Evolutionary conservation across 2,888 invertebrate genomes (phyloP).

Genomic region (Pollenia angustigena): DNA sequence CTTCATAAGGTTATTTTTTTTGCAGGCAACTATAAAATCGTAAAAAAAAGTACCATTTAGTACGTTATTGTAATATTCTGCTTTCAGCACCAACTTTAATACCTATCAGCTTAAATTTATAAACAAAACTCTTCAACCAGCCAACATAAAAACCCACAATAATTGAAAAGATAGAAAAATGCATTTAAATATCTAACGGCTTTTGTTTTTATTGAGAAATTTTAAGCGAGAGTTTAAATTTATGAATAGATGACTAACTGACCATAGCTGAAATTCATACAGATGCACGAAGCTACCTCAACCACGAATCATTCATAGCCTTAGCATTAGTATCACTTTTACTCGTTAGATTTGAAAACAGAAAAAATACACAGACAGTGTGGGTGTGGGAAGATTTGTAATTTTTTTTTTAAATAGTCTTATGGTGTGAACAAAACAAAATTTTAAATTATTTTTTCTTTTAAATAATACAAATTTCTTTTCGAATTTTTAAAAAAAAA

Average conservation of each 20-base stretch:
- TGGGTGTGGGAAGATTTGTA: slow-evolving; percentile 63
- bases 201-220: slow-evolving; percentile 21
- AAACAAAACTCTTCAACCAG: not conserved
- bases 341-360: slow-evolving; percentile 20
- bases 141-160: not conserved
- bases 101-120: too few relatives aligned
- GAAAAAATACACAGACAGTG: slow-evolving; percentile 27
- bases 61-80: too few relatives aligned
- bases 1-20: too few relatives aligned
- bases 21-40: too few relatives aligned
- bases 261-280: slow-evolving; percentile 9
- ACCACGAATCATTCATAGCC: not conserved
- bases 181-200: slow-evolving; percentile 13
- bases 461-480: not conserved
- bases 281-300: slow-evolving; percentile 2
- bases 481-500: not conserved
- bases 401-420: not conserved
- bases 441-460: not conserved
- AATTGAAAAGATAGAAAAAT: not conserved
- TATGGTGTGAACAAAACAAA: not conserved
- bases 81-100: too few relatives aligned
- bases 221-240: slow-evolving; percentile 38
- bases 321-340: slow-evolving; percentile 51
- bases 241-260: not conserved
- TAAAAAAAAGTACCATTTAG: too few relatives aligned